These are phyloP conservation scores for Philhelius pedissequus DNA, from an alignment of 2,888 invertebrate species.

Conservation along the genomic window DNA sequence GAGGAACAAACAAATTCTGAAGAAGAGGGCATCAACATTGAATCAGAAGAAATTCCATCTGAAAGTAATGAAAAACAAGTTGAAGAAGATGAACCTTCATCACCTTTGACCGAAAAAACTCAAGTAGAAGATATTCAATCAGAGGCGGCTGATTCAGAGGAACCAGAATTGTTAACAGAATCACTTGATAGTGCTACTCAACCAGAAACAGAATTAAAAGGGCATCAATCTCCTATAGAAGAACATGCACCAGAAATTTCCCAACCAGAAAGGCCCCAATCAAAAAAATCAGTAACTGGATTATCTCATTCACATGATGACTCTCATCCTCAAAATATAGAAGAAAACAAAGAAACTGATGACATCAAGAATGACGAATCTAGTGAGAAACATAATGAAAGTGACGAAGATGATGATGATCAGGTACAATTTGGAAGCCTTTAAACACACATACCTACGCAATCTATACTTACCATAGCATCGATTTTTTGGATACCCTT, in stretches of 20 bases:
- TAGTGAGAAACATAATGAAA: slow-evolving; percentile 51
- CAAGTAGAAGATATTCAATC: slow-evolving; percentile 64
- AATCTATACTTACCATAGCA: too few species aligned
- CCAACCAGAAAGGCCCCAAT: neutral
- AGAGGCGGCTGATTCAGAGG: slow-evolving; percentile 58
- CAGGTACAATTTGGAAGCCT: slow-evolving; percentile 79
- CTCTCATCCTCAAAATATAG: neutral
- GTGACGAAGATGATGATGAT: slow-evolving; percentile 73
- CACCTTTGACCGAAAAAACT: neutral
- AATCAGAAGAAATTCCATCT: too few species aligned
- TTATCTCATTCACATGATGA: neutral
- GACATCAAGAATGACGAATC: slow-evolving; percentile 11
- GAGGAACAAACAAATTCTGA: slow-evolving; percentile 52
- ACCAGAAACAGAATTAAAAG: slow-evolving; percentile 3
- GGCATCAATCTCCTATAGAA: too few species aligned
- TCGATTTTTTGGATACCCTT: slow-evolving; percentile 11
- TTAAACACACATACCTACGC: slow-evolving; percentile 69
- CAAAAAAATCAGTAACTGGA: neutral
- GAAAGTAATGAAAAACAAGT: slow-evolving; percentile 70
- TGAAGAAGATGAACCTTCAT: slow-evolving; percentile 29
- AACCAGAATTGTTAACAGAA: slow-evolving; percentile 55
- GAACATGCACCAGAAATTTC: neutral
- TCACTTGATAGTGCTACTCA: slow-evolving; percentile 10
- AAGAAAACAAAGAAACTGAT: slow-evolving; percentile 27
- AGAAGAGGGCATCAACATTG: too few species aligned